These are phyloP conservation scores for Frieseomelitta varia DNA, from an alignment of 1,140 invertebrate genomes.

Conservation along the genomic window DNA sequence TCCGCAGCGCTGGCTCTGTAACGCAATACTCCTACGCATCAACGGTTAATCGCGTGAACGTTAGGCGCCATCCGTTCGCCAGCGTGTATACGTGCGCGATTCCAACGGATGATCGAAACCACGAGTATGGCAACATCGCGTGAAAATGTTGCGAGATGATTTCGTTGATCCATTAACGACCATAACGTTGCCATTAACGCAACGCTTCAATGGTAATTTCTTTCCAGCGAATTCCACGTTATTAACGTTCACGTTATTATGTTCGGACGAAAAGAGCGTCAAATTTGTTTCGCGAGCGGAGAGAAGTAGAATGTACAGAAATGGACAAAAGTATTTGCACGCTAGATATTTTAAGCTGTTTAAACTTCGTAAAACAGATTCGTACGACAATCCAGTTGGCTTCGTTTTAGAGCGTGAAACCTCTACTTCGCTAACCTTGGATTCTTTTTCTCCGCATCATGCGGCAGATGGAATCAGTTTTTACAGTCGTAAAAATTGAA, in stretches of 20 bases:
- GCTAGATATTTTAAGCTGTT: no score
- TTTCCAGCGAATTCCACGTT: not conserved
- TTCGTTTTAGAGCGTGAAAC: no score
- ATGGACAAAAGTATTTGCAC: no score
- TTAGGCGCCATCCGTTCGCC: not conserved
- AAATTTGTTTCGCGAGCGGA: not conserved
- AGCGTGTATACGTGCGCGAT: not conserved
- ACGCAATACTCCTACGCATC: constrained; percentile 21
- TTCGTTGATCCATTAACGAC: not conserved
- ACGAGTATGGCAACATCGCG: not conserved
- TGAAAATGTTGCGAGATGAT: not conserved
- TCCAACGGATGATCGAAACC: not conserved
- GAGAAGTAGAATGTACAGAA: no score
- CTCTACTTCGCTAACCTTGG: no score
- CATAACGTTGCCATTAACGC: not conserved
- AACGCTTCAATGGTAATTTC: not conserved
- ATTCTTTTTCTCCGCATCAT: no score
- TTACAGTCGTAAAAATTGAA: no score
- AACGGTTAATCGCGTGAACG: not conserved
- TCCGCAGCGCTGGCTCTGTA: constrained; percentile 22
- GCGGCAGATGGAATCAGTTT: no score
- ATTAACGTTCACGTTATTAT: no score
- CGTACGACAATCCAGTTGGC: no score
- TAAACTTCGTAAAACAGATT: no score
- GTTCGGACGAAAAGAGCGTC: not conserved